These are phyloP conservation scores for Oryzias woworae DNA, from an alignment of 2,113 vertebrate species.

Conservation along the genomic window DNA sequence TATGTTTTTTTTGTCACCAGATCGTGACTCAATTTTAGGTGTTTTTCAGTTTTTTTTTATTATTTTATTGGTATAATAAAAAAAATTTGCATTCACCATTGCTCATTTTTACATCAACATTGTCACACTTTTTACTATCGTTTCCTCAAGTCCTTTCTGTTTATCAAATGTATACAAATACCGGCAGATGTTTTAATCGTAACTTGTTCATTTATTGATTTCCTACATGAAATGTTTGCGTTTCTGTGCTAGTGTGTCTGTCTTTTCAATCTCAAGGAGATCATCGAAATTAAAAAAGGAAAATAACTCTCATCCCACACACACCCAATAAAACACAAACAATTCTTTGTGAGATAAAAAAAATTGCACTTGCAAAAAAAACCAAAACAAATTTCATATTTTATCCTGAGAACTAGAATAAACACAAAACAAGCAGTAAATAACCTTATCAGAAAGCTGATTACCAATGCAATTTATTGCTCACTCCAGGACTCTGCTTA, in stretches of 20 bases:
- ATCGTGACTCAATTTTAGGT: too few relatives aligned
- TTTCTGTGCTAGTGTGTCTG: conserved; percentile 20
- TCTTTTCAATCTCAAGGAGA: conserved; percentile 49
- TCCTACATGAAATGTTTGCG: conserved; percentile 31
- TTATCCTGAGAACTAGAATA: conserved; percentile 82
- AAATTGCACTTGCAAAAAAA: conserved; percentile 82
- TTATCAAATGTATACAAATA: conserved; percentile 7
- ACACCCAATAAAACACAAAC: conserved; percentile 64
- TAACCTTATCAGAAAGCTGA: conserved; percentile 85
- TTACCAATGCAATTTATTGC: conserved; percentile 84
- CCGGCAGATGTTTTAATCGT: conserved; percentile 1
- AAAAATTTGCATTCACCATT: too few relatives aligned
- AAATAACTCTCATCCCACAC: conserved; percentile 68
- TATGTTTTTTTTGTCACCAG: too few relatives aligned
- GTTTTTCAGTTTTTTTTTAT: too few relatives aligned
- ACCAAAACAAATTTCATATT: conserved; percentile 83
- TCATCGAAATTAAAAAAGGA: conserved; percentile 67
- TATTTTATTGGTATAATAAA: too few relatives aligned
- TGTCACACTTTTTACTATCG: too few relatives aligned
- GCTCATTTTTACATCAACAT: too few relatives aligned
- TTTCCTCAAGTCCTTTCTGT: conserved; percentile 1
- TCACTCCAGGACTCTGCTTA: conserved; percentile 76
- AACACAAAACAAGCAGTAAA: conserved; percentile 83
- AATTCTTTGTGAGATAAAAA: conserved; percentile 73
- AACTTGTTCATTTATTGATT: not conserved